Base-by-base conservation (phyloP, 2,888 invertebrate genomes). In the Drosophila parthenogenetica region DNA sequence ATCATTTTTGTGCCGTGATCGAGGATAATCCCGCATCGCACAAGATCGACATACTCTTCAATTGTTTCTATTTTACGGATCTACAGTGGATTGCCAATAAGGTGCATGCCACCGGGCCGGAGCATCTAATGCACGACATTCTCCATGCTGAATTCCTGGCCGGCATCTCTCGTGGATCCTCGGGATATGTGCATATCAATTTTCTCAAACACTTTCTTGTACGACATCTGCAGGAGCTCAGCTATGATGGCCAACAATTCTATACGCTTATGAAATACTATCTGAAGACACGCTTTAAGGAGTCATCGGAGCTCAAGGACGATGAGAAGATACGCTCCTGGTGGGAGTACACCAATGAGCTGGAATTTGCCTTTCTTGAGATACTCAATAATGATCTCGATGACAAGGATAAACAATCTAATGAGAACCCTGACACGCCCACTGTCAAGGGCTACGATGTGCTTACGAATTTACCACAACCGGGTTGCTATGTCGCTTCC, bases 191-290 rank as follows among this genome's bases (percentile, higher is more conserved):
- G 39, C 91, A 91, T 73, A 90, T 92, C 63, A 79, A 76, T 83
- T 78, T 92, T 39, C 74, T 92, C 3, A 94, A 94, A 84, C 94
- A 95, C 73, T 94, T 96, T 68, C 93, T 97, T 66, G 95, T 95
- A 91, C 93, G 94, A 0, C 95, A 96, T 81, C 94, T 95, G 5
- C 94, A 94, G 84, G 95, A 96, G 14, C 92, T 98, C 58, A 95
- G 95, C 85, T 96, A 96, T 81, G 97, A 97, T 90, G 96, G 96
- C 35, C 93, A 95, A 85, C 97, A 98, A 91, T 95, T 97, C 85
- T 96, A 95, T 83, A 95, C 97, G 3, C 94, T 97, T 72, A 92
- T 95, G 71, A 94, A 93, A 88, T 92, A 91, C 79, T 94, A 93
- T 88, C 79, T 94, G 64, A 92, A 92, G 72, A 91, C 91, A 19